Evolutionary conservation across 2,797 vertebrate species (phyloP).

Genomic region (Hydrocynus forskahlii): DNA sequence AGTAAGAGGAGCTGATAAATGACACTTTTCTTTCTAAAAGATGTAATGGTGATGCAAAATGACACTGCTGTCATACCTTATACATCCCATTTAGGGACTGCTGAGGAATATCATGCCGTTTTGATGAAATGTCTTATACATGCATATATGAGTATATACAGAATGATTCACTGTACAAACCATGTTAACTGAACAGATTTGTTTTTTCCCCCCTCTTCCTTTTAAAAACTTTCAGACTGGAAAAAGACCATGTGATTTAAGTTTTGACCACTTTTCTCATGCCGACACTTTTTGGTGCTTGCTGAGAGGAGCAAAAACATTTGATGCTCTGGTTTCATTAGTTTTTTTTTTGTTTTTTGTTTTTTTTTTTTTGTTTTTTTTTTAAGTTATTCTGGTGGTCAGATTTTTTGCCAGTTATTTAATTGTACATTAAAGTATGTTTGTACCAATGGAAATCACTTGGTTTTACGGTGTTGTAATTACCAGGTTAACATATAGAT

Average conservation of each 20-base stretch:
- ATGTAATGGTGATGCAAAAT: constrained; percentile 80
- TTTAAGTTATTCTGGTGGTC: constrained; percentile 80
- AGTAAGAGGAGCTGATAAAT: constrained; percentile 81
- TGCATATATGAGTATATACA: constrained; percentile 81
- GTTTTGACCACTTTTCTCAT: constrained; percentile 81
- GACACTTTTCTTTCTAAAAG: constrained; percentile 76
- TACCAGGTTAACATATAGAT: not conserved
- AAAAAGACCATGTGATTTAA: constrained; percentile 81
- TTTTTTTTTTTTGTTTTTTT: constrained; percentile 56
- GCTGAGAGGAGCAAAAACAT: constrained; percentile 74
- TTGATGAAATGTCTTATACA: constrained; percentile 77
- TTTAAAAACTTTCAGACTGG: constrained; percentile 74
- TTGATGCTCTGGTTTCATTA: constrained; percentile 80
- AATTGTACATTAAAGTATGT: constrained; percentile 89
- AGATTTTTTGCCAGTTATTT: constrained; percentile 84
- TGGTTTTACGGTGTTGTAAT: constrained; percentile 30
- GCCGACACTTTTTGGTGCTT: constrained; percentile 80
- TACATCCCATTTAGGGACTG: constrained; percentile 67
- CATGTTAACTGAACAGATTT: constrained; percentile 78
- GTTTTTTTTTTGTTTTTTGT: constrained; percentile 37
- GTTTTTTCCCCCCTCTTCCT: constrained; percentile 70
- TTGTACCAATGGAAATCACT: constrained; percentile 81
- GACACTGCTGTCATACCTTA: constrained; percentile 76
- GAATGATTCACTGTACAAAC: constrained; percentile 85
- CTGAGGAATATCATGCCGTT: constrained; percentile 73